phyloP scores from a whole-genome alignment of 2,797 vertebrate genomes.

The Silurus lanzhouensis region DNA sequence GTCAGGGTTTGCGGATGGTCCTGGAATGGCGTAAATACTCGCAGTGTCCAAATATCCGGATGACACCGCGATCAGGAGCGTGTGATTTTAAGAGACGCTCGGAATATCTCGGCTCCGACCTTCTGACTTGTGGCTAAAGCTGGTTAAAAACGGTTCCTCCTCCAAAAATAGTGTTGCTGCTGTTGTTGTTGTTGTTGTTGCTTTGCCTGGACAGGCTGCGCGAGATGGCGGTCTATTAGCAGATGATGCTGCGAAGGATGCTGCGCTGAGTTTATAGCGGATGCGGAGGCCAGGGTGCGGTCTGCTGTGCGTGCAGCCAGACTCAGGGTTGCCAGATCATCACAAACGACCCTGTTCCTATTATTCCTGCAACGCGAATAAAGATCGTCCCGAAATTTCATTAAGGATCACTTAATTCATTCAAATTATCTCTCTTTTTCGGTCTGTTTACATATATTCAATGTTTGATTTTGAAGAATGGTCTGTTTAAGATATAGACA shows the following conservation, averaged over 20 bases:
- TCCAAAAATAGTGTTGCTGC: neutral
- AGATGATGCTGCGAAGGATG: slow-evolving; percentile 43
- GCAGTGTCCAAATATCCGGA: neutral
- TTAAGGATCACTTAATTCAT: neutral
- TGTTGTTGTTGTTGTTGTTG: neutral
- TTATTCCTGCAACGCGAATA: neutral
- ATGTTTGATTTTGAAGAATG: neutral
- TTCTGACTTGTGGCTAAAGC: neutral
- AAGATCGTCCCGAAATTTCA: neutral
- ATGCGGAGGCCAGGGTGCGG: slow-evolving; percentile 67
- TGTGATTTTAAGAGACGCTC: neutral
- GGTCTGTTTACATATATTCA: neutral
- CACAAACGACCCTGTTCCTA: rapidly evolving
- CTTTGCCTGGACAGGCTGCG: neutral
- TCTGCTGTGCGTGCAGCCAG: slow-evolving; percentile 51
- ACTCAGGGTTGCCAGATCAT: slow-evolving; percentile 48
- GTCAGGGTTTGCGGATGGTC: neutral
- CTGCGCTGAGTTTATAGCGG: slow-evolving; percentile 38
- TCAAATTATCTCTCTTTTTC: neutral
- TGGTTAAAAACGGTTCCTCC: neutral
- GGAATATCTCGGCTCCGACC: neutral
- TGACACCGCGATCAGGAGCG: neutral
- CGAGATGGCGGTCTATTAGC: slow-evolving; percentile 20
- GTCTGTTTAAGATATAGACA: neutral
- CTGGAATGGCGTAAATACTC: neutral